phyloP scores from a whole-genome alignment of 2,888 invertebrate genomes.

The Trissonchulus sp. region DNA sequence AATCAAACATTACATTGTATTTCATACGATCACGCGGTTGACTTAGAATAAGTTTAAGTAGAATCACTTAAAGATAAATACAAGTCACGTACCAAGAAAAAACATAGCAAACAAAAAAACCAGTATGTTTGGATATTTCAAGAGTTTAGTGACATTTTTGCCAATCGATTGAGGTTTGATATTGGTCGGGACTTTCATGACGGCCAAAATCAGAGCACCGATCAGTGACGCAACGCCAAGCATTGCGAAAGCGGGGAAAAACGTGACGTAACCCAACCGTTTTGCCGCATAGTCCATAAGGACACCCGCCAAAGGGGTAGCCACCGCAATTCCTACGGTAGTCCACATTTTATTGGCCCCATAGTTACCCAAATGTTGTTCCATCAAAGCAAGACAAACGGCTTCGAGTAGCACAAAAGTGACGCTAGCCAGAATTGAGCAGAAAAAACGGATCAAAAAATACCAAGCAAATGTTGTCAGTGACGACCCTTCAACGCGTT shows the following conservation, averaged over 20 bases:
- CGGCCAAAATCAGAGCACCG: background rate
- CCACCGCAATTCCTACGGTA: constrained; percentile 17
- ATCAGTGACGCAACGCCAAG: background rate
- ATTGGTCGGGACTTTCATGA: constrained; percentile 15
- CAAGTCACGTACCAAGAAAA: constrained; percentile 20
- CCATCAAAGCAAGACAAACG: constrained; percentile 5
- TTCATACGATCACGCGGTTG: too few species aligned
- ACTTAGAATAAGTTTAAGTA: too few species aligned
- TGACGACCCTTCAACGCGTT: background rate
- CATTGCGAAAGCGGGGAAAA: constrained; percentile 15
- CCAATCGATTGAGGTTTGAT: constrained; percentile 17
- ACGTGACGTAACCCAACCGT: constrained; percentile 18
- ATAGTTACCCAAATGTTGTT: constrained; percentile 19
- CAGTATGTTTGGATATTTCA: constrained; percentile 14
- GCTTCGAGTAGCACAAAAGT: constrained; percentile 21
- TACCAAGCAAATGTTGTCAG: constrained; percentile 9
- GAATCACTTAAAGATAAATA: too few species aligned
- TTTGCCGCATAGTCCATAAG: background rate
- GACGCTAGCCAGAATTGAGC: background rate
- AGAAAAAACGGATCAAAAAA: background rate
- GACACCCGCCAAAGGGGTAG: constrained; percentile 17
- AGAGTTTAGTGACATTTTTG: constrained; percentile 16
- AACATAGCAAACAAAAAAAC: constrained; percentile 5
- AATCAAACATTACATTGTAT: too few species aligned
- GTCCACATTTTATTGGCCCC: constrained; percentile 17